phyloP scores from a whole-genome alignment of 2,888 invertebrate species.

The Priocnemis perturbator region DNA sequence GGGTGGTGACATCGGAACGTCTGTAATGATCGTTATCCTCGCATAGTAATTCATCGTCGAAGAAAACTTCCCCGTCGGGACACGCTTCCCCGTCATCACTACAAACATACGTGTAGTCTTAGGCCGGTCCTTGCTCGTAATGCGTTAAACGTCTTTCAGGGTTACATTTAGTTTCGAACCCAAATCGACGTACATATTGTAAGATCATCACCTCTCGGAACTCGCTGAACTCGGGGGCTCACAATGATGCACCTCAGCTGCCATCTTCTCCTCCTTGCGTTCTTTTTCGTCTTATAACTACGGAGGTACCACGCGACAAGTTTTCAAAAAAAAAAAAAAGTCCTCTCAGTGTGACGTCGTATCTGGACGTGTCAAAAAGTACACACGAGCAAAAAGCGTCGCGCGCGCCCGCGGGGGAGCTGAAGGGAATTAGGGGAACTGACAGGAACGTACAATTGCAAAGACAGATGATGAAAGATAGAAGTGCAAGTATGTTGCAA shows the following conservation, averaged over 20 bases:
- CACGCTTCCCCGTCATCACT: slow-evolving; percentile 66
- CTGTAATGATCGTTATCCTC: slow-evolving; percentile 64
- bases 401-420: too few relatives aligned
- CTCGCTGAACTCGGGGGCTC: slow-evolving; percentile 94
- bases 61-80: slow-evolving; percentile 60
- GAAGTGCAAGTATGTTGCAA: neutral
- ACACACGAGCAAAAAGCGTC: too few relatives aligned
- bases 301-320: slow-evolving; percentile 16
- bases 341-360: too few relatives aligned
- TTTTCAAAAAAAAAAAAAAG: too few relatives aligned
- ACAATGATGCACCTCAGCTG: slow-evolving; percentile 79
- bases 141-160: too few relatives aligned
- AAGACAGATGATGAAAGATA: slow-evolving; percentile 26
- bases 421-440: too few relatives aligned
- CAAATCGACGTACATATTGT: neutral
- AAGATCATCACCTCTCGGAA: slow-evolving; percentile 85
- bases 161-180: too few relatives aligned
- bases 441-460: neutral
- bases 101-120: neutral
- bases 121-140: too few relatives aligned
- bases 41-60: slow-evolving; percentile 59
- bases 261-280: slow-evolving; percentile 73
- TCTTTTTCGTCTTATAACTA: neutral
- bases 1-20: slow-evolving; percentile 73
- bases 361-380: too few relatives aligned